Evolutionary conservation across 1,140 invertebrate genomes (phyloP).

Genomic region (Metaphire vulgaris): DNA sequence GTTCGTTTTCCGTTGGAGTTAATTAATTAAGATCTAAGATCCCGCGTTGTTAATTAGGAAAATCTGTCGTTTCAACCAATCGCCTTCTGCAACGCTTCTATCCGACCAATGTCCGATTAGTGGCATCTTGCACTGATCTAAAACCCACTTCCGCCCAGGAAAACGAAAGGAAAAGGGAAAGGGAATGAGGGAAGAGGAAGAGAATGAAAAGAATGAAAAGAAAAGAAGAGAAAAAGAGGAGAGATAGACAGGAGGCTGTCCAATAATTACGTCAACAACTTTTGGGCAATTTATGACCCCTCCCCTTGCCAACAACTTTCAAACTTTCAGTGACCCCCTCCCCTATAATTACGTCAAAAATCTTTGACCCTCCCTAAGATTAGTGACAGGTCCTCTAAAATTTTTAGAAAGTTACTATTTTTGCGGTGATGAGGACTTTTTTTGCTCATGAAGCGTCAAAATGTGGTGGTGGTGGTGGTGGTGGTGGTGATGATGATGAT

Average conservation of each 20-base stretch:
- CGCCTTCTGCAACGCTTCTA: neutral
- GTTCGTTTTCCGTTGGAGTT: too few relatives aligned
- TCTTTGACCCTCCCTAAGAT: neutral
- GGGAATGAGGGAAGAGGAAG: neutral
- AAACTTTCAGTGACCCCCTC: neutral
- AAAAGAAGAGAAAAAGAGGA: neutral
- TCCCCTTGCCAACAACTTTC: neutral
- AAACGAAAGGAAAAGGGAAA: neutral
- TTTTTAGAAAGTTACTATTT: too few relatives aligned
- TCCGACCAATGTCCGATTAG: neutral
- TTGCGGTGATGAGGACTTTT: too few relatives aligned
- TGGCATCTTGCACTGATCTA: neutral
- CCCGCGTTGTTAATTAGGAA: too few relatives aligned
- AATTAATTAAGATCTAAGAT: too few relatives aligned
- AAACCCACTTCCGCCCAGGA: neutral
- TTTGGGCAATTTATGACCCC: neutral
- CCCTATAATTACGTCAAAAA: neutral
- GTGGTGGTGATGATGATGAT: too few relatives aligned
- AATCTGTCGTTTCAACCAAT: too few relatives aligned
- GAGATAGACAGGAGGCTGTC: neutral
- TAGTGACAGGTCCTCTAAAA: too few relatives aligned
- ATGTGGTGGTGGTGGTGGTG: too few relatives aligned
- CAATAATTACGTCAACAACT: neutral
- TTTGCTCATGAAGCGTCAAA: too few relatives aligned
- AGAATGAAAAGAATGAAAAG: neutral